These are phyloP conservation scores for Asobara japonica DNA, from an alignment of 1,140 invertebrate species.

Conservation along the genomic window DNA sequence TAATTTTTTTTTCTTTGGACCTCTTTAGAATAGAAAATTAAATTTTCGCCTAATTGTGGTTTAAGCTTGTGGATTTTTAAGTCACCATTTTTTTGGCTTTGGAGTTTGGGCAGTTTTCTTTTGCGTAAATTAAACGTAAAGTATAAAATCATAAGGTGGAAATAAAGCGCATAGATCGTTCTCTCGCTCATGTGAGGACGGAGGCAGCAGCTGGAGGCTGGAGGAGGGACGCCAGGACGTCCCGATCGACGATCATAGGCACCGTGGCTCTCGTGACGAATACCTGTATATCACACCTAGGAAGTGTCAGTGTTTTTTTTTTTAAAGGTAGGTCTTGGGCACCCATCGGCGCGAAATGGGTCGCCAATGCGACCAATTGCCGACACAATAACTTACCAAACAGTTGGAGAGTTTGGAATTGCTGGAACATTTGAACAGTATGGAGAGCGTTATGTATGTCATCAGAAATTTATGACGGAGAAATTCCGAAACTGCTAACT, in stretches of 20 bases:
- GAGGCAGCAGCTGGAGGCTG: conserved; percentile 53
- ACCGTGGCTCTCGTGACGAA: conserved; percentile 43
- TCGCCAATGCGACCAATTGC: too few species aligned
- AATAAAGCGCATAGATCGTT: conserved; percentile 37
- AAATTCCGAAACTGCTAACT: too few species aligned
- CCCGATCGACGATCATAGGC: conserved; percentile 47
- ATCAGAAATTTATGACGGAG: too few species aligned
- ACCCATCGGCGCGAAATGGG: too few species aligned
- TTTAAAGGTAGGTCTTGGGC: too few species aligned
- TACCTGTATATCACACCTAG: conserved; percentile 51
- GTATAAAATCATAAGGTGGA: not conserved
- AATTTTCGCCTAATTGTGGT: not conserved
- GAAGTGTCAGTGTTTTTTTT: conserved; percentile 34
- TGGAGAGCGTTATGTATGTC: too few species aligned
- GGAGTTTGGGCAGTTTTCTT: not conserved
- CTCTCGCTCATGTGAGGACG: conserved; percentile 48
- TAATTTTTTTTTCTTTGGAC: conserved; percentile 20
- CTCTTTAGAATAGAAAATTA: not conserved
- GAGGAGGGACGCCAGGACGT: conserved; percentile 44
- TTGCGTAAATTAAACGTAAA: not conserved
- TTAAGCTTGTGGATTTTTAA: conserved; percentile 28
- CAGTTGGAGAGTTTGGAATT: too few species aligned
- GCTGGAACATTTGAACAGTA: too few species aligned
- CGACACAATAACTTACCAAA: too few species aligned
- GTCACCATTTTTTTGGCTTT: not conserved